These are phyloP conservation scores for Mormyrus iriodes DNA, from an alignment of 2,113 vertebrate species.

Conservation along the genomic window DNA sequence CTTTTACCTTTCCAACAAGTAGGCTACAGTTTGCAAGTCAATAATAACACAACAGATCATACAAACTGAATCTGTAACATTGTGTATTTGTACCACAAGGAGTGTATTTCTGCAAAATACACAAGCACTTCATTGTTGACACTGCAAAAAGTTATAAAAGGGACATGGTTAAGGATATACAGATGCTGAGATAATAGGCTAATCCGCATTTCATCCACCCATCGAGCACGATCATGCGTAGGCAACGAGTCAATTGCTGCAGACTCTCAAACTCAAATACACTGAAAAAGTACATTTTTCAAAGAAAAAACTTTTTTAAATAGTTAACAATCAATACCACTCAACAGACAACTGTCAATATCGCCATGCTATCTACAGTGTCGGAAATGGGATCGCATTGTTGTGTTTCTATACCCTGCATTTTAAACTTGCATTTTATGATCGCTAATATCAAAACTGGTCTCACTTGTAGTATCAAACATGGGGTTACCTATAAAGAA, in stretches of 20 bases:
- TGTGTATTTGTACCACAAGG: neutral
- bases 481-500: neutral
- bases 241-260: neutral
- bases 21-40: neutral
- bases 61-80: neutral
- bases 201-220: neutral
- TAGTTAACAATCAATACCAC: neutral
- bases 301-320: neutral
- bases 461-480: neutral
- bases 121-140: neutral
- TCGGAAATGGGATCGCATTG: neutral
- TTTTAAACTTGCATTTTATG: neutral
- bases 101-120: neutral
- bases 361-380: neutral
- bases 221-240: neutral
- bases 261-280: neutral
- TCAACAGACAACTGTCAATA: neutral
- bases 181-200: neutral
- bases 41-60: neutral
- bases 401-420: neutral
- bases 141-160: neutral
- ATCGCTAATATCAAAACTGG: neutral
- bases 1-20: neutral
- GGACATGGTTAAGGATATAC: neutral
- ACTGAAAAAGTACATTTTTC: neutral